These are phyloP conservation scores for Scaptomyza graminum DNA, from an alignment of 1,140 invertebrate genomes.

Conservation along the genomic window DNA sequence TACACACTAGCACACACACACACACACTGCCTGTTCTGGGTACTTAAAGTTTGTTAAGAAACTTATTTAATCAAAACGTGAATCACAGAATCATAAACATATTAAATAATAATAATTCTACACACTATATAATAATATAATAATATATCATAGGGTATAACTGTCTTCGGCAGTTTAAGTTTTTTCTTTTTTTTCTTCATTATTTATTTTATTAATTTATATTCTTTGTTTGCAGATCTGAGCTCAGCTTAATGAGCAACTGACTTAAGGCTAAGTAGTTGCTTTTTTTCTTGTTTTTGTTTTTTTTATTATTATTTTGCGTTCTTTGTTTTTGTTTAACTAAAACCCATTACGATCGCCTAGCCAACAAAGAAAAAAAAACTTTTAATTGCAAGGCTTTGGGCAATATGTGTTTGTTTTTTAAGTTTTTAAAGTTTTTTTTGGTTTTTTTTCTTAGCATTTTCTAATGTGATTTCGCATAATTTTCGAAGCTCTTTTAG, in stretches of 20 bases:
- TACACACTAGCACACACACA: neutral
- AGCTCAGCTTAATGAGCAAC: slow-evolving; percentile 66
- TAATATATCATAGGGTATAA: neutral
- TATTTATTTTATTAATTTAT: slow-evolving; percentile 3
- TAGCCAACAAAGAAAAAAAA: slow-evolving; percentile 59
- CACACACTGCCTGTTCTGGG: too few species aligned
- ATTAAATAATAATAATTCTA: too few species aligned
- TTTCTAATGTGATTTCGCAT: slow-evolving; percentile 4
- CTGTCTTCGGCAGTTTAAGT: neutral
- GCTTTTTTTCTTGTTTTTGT: slow-evolving; percentile 6
- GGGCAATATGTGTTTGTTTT: slow-evolving; percentile 41
- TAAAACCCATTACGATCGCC: slow-evolving; percentile 34
- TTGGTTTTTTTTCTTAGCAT: neutral
- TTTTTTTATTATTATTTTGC: slow-evolving; percentile 3
- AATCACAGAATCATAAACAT: too few species aligned
- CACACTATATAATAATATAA: too few species aligned
- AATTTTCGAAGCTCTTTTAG: slow-evolving; percentile 17
- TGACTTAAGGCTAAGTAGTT: slow-evolving; percentile 30
- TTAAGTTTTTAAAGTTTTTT: too few species aligned
- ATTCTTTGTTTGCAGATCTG: slow-evolving; percentile 12
- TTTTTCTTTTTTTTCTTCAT: neutral
- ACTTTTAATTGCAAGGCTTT: slow-evolving; percentile 73
- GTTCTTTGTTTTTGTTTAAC: neutral
- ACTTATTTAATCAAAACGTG: too few species aligned
- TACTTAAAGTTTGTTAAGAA: neutral